Evolutionary conservation across 2,113 vertebrate species (phyloP), one percentile per base, ranked within the genome.

Genomic region (Lethenteron reissneri): DNA sequence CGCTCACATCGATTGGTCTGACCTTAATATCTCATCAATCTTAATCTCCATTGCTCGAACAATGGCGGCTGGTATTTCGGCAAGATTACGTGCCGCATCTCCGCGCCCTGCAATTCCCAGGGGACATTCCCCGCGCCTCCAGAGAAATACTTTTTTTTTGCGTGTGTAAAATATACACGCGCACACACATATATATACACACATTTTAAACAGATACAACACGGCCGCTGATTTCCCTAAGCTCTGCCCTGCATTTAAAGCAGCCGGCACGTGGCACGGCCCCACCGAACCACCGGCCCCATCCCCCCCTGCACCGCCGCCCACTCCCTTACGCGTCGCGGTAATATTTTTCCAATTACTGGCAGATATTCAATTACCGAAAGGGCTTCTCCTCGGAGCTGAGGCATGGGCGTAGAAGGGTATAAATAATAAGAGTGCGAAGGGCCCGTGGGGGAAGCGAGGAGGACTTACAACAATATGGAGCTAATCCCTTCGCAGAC

Each of bases 1-100:
- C 84, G 85, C 80, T 83, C 79, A 80, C 79, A 87, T 87, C 81
- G 84, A 88, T 88, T 84, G 82, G 73, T 79, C 82, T 80, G 80
- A 81, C 80, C 84, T 92, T 90, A 90, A 95, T 95, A 86, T 87
- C 80, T 13, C 87, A 95, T 95, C 89, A 87, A 90, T 97, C 90
- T 95, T 88, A 87, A 95, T 97, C 87, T 86, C 86, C 89, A 88
- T 87, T 88, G 86, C 78, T 76, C 84, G 86, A 85, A 95, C 90
- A 95, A 94, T 87, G 82, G 85, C 79, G 79, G 80, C 57, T 76
- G 79, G 81, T 84, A 68, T 68, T 25, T 68, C 64, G 8, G 64
- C 64, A 11, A 68, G 64, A 68, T 68, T 68, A 68, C 64, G 25
- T 9, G 64, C n/a, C 64, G 64, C 41, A 41, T 17, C 25, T 25